Conservation (phyloP, 2,113 vertebrate species). For the Pogonocichla stellata region DNA sequence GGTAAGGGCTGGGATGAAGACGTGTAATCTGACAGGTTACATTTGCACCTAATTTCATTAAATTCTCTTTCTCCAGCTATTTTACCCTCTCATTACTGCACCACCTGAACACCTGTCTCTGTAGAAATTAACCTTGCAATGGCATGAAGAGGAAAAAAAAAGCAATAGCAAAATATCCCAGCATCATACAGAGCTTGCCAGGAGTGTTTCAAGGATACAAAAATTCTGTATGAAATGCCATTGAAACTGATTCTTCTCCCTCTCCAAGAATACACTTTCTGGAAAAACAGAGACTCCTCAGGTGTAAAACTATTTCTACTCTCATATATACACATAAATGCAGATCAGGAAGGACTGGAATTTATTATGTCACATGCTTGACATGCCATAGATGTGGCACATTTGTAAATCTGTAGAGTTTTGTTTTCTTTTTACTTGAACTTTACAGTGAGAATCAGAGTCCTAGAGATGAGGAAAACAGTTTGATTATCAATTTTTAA, state of each 20-base stretch:
- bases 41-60: conserved; percentile 2
- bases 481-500: neutral
- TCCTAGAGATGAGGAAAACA: neutral
- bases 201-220: neutral
- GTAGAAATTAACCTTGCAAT: neutral
- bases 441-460: neutral
- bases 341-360: neutral
- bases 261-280: neutral
- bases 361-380: no score
- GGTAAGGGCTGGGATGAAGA: neutral
- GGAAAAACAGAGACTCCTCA: neutral
- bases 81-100: neutral
- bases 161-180: neutral
- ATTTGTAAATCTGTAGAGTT: no score
- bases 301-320: neutral
- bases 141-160: neutral
- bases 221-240: neutral
- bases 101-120: neutral
- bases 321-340: accelerated
- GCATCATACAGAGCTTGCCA: neutral
- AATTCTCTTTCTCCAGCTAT: neutral
- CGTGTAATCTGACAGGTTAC: conserved; percentile 1
- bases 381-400: accelerated
- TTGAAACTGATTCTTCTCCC: neutral
- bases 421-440: neutral